Base-by-base conservation (phyloP, 2,888 invertebrate species). In the Neoaliturus tenellus region DNA sequence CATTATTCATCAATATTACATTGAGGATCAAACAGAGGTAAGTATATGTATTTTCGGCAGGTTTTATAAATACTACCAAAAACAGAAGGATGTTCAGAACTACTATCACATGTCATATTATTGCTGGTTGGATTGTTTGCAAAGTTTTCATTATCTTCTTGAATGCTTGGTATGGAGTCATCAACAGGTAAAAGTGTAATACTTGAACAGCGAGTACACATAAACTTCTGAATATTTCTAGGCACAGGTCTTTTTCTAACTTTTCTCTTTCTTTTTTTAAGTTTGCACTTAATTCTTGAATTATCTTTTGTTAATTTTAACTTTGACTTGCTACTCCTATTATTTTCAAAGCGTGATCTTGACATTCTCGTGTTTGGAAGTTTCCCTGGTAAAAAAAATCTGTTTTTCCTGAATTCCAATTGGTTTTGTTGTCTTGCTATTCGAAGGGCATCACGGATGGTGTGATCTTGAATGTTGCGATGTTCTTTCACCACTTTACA, bases 1-100 rank as follows among this genome's bases (percentile, higher is more conserved):
- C 35, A 80, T 80, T 58, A 58, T 62, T 62, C 62, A 31, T 62
- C 31, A 17, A 85, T 1, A 20, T 41, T 23, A 69, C 73, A 41
- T 28, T 28, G 23, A 12, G 35, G 62, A 23, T 67, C 81, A 25
- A 80, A 44, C 23, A 80, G 23, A 39, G 80, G 44, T 12, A 62
- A 62, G 12, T 62, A 62, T 28, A 62, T 62, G 62, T 62, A 62
- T 62, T 62, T 62, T 25, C 62, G 62, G 28, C 31, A 62, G 12
- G n/a, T 17, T 3, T 3, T 62, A 62, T 62, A 62, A 28, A 62
- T 28, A 28, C 31, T 28, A 25, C 17, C 14, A 31, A 31, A 28
- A 25, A 62, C 1, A 62, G 62, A 62, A 17, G 8, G 10, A 51
- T 23, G 51, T 48, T 17, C 14, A 48, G 12, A 48, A 4, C n/a